Evolutionary conservation across 2,797 vertebrate genomes (phyloP).

Genomic region (Thunnus albacares): DNA sequence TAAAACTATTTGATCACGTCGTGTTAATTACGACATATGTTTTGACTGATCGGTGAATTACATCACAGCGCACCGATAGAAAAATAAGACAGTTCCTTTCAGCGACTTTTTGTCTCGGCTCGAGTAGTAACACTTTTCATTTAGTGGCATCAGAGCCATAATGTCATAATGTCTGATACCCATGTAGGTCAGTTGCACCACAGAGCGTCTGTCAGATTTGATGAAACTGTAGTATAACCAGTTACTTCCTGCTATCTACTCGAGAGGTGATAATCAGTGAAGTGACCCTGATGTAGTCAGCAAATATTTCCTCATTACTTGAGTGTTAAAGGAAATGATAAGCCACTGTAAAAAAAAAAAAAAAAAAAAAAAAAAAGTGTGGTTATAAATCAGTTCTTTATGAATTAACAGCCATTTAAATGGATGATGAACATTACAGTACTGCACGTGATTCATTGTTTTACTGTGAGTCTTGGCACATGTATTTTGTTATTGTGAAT

Average conservation of each 20-base stretch:
- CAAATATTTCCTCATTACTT: not conserved
- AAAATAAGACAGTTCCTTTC: not conserved
- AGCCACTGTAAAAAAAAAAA: not conserved
- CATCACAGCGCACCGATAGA: not conserved
- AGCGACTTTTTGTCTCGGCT: not conserved
- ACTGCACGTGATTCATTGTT: not conserved
- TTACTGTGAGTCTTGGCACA: not conserved
- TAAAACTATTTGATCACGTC: not conserved
- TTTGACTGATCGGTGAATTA: not conserved
- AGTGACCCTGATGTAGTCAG: not conserved
- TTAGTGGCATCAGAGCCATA: not conserved
- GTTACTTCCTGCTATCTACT: not conserved
- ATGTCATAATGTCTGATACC: not conserved
- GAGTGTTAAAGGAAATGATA: not conserved
- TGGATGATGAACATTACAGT: not conserved
- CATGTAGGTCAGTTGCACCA: not conserved
- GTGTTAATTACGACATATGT: not conserved
- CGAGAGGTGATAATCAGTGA: not conserved
- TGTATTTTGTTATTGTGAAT: not conserved
- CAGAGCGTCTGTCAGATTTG: not conserved
- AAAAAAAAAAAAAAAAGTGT: no score
- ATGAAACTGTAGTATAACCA: not conserved
- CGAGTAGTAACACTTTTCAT: not conserved
- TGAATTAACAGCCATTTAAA: not conserved
- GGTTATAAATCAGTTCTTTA: no score